These are phyloP conservation scores for Apeltes quadracus DNA, from an alignment of 2,113 vertebrate genomes.

Conservation along the genomic window DNA sequence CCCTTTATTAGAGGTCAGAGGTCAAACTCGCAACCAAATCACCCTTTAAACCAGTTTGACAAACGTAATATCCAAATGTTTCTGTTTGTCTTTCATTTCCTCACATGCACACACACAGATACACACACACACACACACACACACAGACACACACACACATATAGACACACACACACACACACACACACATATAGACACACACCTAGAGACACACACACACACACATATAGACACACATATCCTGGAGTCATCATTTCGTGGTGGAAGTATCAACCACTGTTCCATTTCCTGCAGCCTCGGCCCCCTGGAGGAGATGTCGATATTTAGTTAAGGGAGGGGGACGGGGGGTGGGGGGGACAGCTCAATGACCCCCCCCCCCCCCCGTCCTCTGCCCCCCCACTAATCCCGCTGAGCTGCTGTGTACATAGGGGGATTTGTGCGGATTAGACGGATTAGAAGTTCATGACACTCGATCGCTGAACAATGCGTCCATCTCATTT, in stretches of 20 bases:
- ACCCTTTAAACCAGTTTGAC: neutral
- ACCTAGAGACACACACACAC: constrained; percentile 6
- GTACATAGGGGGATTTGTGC: constrained; percentile 88
- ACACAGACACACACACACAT: constrained; percentile 12
- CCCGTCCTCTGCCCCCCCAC: constrained; percentile 77
- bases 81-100: neutral
- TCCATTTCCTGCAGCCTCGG: constrained; percentile 43
- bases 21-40: too few relatives aligned
- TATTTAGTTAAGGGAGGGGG: constrained; percentile 17
- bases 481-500: constrained; percentile 42
- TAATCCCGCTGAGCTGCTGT: constrained; percentile 91
- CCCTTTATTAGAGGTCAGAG: too few relatives aligned
- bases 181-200: neutral
- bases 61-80: neutral
- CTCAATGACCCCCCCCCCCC: constrained; percentile 73
- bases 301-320: constrained; percentile 38
- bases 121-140: constrained; percentile 1
- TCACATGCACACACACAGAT: neutral
- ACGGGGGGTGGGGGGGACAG: constrained; percentile 46
- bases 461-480: constrained; percentile 56
- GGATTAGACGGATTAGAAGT: constrained; percentile 84
- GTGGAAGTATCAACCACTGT: constrained; percentile 29
- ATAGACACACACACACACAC: neutral
- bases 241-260: constrained; percentile 33
- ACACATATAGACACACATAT: constrained; percentile 17